phyloP scores from a whole-genome alignment of 2,113 vertebrate species.

The Elephas maximus region DNA sequence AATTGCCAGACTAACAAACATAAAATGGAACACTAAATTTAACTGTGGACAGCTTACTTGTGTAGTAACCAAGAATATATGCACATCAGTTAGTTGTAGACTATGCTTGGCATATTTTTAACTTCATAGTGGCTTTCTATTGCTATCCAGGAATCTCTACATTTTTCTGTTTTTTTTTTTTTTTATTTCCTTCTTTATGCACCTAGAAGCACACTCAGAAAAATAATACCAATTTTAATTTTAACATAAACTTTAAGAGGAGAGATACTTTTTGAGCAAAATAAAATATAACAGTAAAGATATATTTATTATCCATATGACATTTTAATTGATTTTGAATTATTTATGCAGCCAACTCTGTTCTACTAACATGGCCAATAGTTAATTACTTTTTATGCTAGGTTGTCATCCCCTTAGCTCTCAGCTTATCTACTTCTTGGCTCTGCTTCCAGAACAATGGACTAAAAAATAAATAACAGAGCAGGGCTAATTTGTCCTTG shows the following conservation, averaged over 20 bases:
- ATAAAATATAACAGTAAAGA: slow-evolving; percentile 17
- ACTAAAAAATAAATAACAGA: not conserved
- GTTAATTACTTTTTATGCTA: not conserved
- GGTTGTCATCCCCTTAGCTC: not conserved
- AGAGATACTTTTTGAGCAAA: not conserved
- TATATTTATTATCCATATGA: not conserved
- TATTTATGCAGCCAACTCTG: not conserved
- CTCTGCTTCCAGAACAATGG: not conserved
- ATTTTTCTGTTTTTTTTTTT: not conserved
- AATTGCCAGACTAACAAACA: not conserved
- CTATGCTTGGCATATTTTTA: not conserved
- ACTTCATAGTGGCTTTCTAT: slow-evolving; percentile 36
- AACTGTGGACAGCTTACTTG: not conserved
- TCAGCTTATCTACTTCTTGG: not conserved
- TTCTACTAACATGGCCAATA: not conserved
- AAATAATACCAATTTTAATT: slow-evolving; percentile 45
- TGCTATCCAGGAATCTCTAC: not conserved
- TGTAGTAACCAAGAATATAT: slow-evolving; percentile 15
- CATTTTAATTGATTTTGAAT: slow-evolving; percentile 15
- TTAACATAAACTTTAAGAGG: slow-evolving; percentile 2
- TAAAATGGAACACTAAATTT: not conserved
- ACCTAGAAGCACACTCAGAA: not conserved
- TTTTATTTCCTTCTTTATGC: not conserved
- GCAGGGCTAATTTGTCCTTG: too few relatives aligned
- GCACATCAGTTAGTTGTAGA: not conserved